Conservation (phyloP, 1,140 invertebrate genomes). For the Megalopta genalis region DNA sequence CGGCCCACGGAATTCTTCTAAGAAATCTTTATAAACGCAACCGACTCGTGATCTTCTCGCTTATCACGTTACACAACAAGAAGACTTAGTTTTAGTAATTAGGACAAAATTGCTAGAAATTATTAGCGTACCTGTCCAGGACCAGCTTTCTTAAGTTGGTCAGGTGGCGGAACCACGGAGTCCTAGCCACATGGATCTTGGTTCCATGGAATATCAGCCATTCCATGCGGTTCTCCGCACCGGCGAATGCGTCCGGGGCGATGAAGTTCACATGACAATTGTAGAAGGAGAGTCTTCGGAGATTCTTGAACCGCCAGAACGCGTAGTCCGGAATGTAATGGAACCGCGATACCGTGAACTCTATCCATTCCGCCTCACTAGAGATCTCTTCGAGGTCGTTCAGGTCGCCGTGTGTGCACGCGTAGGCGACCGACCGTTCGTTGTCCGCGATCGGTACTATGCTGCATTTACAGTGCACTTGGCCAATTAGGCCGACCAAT, state of each 20-base stretch:
- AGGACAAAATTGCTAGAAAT: no score
- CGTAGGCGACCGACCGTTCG: conserved; percentile 66
- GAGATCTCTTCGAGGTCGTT: conserved; percentile 61
- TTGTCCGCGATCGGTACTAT: conserved; percentile 53
- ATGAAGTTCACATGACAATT: conserved; percentile 65
- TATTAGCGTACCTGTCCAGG: conserved; percentile 50
- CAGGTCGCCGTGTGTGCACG: conserved; percentile 63
- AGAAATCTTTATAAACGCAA: neutral
- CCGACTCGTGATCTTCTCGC: conserved; percentile 3
- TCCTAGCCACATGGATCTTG: conserved; percentile 48
- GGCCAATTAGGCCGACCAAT: conserved; percentile 61
- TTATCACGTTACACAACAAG: conserved; percentile 12
- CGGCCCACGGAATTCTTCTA: conserved; percentile 19
- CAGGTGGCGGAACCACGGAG: conserved; percentile 59
- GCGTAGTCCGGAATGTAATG: conserved; percentile 55
- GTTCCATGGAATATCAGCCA: conserved; percentile 68
- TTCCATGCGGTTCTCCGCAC: conserved; percentile 58
- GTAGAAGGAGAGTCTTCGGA: conserved; percentile 64
- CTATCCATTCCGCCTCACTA: conserved; percentile 67
- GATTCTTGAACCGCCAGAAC: conserved; percentile 58
- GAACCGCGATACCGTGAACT: conserved; percentile 68
- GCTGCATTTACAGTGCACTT: conserved; percentile 64
- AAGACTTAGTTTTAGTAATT: no score
- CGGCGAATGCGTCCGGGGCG: conserved; percentile 57
- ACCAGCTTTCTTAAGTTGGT: conserved; percentile 56